Base-by-base conservation (phyloP, 2,888 invertebrate genomes). In the Orthosia cruda region DNA sequence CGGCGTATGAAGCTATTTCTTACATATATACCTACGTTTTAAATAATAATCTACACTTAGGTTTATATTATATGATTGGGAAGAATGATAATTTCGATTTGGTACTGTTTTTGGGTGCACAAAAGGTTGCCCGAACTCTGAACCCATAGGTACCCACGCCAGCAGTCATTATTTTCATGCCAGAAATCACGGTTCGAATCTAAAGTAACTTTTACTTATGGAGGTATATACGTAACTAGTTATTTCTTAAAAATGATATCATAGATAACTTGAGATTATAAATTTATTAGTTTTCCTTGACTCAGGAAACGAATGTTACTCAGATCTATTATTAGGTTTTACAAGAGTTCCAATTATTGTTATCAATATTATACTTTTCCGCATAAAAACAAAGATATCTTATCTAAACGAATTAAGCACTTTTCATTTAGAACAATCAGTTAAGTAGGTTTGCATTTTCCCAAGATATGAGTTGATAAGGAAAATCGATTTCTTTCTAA, bases 341-440 rank as follows among this genome's bases (percentile, higher is more conserved):
- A 13, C 2, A 58, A 40, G 0, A 40, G 13, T 32, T 40, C 49
- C 16, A 50, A 64, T 76, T 50, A 57, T 20, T 58, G 40, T 20
- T 77, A 77, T 69, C 69, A 58, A 13, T 9, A 45, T 69, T 47
- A 32, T 59, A 40, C 32, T 69, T 47, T 74, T 54, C 13, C 12
- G 47, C 15, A 49, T 70, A 69, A 77, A 57, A 61, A 79, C 61
- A 61, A 55, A 71, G 32, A 49, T 26, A 75, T 78, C 75, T 75
- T 70, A 78, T 75, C 79, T 49, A 54, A 12, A 5, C 18, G 20
- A 61, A 78, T 70, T 70, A 75, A 74, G 70, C 12, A 59, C n/a
- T 40, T 70, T 58, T 26, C 26, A 78, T 70, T 49, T 49, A 77
- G 16, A 59, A 2, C 20, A 50, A 52, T 59, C 40, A 7, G 40